Percentiles rank a stretch among this genome's conserved stretches.
phyloP scores from a whole-genome alignment of 2,797 vertebrate species.

The Synaphobranchus kaupii region DNA sequence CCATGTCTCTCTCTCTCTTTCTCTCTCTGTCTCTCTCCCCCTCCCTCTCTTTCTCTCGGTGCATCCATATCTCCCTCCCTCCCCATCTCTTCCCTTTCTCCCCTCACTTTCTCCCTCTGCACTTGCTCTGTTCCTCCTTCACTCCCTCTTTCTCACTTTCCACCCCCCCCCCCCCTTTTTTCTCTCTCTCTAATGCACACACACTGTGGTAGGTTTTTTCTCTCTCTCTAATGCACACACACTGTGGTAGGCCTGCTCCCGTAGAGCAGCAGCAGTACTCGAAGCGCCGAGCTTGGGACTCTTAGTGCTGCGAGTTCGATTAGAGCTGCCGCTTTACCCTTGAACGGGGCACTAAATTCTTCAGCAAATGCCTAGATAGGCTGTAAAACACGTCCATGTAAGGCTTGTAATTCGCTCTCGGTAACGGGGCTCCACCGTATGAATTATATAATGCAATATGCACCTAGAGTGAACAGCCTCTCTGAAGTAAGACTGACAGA shows the following conservation, averaged over 20 bases:
- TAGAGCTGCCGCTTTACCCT: background rate
- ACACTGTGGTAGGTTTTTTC: no score
- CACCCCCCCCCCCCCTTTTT: no score
- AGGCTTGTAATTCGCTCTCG: background rate
- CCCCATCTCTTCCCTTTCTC: no score
- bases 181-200: no score
- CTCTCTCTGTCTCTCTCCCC: background rate
- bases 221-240: background rate
- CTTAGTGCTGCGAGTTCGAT: background rate
- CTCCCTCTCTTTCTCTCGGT: slow-evolving; percentile 10
- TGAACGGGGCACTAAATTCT: background rate
- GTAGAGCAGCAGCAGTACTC: background rate
- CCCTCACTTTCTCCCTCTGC: no score
- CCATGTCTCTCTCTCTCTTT: background rate
- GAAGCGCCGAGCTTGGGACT: background rate
- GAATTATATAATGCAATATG: background rate
- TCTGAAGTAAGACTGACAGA: background rate
- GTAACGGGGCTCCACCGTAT: background rate
- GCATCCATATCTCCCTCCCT: background rate
- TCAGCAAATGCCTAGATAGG: background rate
- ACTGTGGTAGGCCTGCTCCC: background rate
- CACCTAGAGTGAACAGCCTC: background rate
- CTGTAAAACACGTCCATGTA: background rate
- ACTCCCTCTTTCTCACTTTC: slow-evolving; percentile 7
- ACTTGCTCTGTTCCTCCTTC: background rate